phyloP scores from a whole-genome alignment of 2,888 invertebrate genomes.

The Oxyteleia sp. region DNA sequence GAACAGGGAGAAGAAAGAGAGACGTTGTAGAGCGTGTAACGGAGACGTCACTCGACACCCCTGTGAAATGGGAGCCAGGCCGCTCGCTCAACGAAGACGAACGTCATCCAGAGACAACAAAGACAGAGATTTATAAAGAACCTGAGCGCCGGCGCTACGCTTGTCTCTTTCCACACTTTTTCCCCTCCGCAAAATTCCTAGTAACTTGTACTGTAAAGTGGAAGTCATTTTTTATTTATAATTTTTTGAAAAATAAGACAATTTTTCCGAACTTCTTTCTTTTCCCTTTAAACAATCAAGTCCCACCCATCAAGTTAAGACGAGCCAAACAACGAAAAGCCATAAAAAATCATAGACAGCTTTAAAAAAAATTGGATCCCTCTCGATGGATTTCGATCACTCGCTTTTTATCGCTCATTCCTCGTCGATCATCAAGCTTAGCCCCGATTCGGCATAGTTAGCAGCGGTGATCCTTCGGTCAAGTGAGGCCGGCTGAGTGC shows the following conservation, averaged over 20 bases:
- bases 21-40: conserved; percentile 66
- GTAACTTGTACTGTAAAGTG: conserved; percentile 39
- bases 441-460: background rate
- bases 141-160: conserved; percentile 74
- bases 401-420: no score
- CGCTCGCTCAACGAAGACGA: conserved; percentile 68
- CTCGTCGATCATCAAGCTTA: no score
- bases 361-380: no score
- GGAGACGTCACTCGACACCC: conserved; percentile 82
- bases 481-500: background rate
- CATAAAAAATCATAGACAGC: no score
- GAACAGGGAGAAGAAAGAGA: conserved; percentile 52
- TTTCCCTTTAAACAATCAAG: no score
- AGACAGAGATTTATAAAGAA: conserved; percentile 69
- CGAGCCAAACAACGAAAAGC: no score
- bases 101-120: conserved; percentile 53
- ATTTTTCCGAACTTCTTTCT: no score
- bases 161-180: conserved; percentile 31
- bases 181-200: conserved; percentile 51
- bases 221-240: background rate
- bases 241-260: no score
- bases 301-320: no score
- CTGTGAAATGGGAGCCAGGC: conserved; percentile 80
- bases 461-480: background rate
- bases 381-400: no score